Percentiles rank a stretch among this genome's conserved stretches.
Evolutionary conservation across 2,113 vertebrate genomes (phyloP).

Genomic region (Pao palembangensis): DNA sequence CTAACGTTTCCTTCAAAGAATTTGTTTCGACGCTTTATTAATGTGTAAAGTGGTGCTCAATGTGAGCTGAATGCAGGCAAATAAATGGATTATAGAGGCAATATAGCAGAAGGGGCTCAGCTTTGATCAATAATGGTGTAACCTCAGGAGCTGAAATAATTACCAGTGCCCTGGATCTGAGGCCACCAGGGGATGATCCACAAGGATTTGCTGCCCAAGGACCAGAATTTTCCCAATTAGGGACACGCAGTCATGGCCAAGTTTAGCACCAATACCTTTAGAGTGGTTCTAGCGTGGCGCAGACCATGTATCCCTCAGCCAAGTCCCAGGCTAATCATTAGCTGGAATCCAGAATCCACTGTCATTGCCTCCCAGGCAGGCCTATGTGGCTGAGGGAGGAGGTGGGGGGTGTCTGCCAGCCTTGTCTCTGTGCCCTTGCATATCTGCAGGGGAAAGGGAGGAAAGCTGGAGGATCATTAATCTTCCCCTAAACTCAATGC

Average conservation of each 20-base stretch:
- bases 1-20: too few relatives aligned
- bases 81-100: slow-evolving; percentile 32
- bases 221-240: slow-evolving; percentile 22
- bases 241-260: slow-evolving; percentile 22
- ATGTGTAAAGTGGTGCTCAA: slow-evolving; percentile 41
- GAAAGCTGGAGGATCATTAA: slow-evolving; percentile 46
- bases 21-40: slow-evolving; percentile 21
- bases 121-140: slow-evolving; percentile 54
- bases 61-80: slow-evolving; percentile 35
- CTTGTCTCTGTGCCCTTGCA: slow-evolving; percentile 7
- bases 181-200: neutral
- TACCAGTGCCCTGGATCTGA: slow-evolving; percentile 36
- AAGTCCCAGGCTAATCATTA: slow-evolving; percentile 53
- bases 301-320: slow-evolving; percentile 12
- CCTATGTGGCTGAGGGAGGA: neutral
- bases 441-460: neutral
- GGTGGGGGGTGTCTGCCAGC: slow-evolving; percentile 19
- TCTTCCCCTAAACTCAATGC: slow-evolving; percentile 38
- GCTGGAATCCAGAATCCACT: slow-evolving; percentile 40
- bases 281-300: slow-evolving; percentile 8
- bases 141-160: slow-evolving; percentile 46
- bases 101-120: slow-evolving; percentile 24
- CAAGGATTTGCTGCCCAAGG: neutral
- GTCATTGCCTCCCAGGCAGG: slow-evolving; percentile 23
- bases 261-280: slow-evolving; percentile 7